Evolutionary conservation across 2,888 invertebrate species (phyloP).

Genomic region (Hydrotaea cyrtoneurina): DNA sequence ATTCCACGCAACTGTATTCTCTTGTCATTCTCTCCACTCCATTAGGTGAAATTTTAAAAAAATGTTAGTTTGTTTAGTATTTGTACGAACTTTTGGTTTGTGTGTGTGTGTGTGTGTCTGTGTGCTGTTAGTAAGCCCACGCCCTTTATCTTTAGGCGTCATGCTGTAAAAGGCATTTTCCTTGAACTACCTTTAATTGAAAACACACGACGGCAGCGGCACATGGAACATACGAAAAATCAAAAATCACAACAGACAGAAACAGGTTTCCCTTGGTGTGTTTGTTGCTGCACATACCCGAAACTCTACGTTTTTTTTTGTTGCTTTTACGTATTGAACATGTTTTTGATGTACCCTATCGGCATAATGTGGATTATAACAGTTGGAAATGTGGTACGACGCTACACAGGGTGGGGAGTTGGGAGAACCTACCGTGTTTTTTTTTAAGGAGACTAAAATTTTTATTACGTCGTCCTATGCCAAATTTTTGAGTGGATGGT

Average conservation of each 20-base stretch:
- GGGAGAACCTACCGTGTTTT: too few relatives aligned
- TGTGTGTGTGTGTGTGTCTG: neutral
- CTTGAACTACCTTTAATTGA: constrained; percentile 39
- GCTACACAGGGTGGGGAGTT: neutral
- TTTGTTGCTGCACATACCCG: neutral
- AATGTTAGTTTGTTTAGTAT: neutral
- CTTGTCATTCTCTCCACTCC: neutral
- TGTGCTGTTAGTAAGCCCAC: constrained; percentile 35
- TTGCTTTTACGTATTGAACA: neutral
- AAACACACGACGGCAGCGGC: neutral
- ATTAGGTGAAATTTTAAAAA: too few relatives aligned
- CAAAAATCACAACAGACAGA: constrained; percentile 5
- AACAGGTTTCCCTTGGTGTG: constrained; percentile 47
- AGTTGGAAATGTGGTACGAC: neutral
- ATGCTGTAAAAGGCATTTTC: constrained; percentile 35
- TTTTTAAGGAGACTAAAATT: too few relatives aligned
- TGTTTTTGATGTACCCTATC: constrained; percentile 1
- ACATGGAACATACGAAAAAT: constrained; percentile 2
- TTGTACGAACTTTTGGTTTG: neutral
- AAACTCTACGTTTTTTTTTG: neutral
- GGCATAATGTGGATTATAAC: neutral
- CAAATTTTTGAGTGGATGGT: too few relatives aligned
- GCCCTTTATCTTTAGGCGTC: constrained; percentile 17
- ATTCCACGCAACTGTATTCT: neutral
- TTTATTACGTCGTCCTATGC: too few relatives aligned